Evolutionary conservation across 2,797 vertebrate species (phyloP), one percentile per base, ranked within the genome.

Genomic region (Sus cebifrons): DNA sequence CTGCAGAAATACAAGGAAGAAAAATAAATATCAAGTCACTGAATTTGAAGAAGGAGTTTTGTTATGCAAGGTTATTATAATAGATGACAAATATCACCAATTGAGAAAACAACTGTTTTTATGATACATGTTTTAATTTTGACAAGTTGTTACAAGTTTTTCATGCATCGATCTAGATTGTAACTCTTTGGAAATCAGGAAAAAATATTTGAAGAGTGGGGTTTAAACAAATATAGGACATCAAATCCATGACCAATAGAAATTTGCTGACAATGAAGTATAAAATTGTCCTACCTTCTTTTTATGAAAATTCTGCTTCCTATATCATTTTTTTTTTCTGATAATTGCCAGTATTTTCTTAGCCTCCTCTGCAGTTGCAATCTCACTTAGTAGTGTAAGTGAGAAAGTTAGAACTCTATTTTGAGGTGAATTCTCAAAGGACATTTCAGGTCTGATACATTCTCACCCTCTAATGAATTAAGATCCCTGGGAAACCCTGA

Each of bases 401-500:
- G 32, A 94, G 64, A 94, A 82, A 92, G 91, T 90, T 94, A 71
- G 13, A 68, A 84, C 32, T 68, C 32, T 90, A 62, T 91, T 94
- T 94, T 90, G 86, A 94, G 44, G 52, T 3, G 7, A 90, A 95
- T 75, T 75, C 86, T 92, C 65, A 52, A 93, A 89, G 25, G 54
- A 25, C 2, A 75, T 88, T 91, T 93, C 23, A 86, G 62, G 49
- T 78, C 54, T 85, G 86, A 79, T 75, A 91, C 84, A 25, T n/a
- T 91, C 86, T 96, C 56, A 92, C 10, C 29, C 13, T 74, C 13
- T 96, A 91, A 94, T 95, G 96, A 96, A 94, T 95, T 95, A 91
- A n/a, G 49, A 86, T 89, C 49, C 21, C n/a, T 93, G 44, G 84
- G 49, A 83, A 96, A 94, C 15, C 40, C 54, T 20, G 62, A 36